phyloP scores from a whole-genome alignment of 2,888 invertebrate genomes.

The Drosophila falleni region DNA sequence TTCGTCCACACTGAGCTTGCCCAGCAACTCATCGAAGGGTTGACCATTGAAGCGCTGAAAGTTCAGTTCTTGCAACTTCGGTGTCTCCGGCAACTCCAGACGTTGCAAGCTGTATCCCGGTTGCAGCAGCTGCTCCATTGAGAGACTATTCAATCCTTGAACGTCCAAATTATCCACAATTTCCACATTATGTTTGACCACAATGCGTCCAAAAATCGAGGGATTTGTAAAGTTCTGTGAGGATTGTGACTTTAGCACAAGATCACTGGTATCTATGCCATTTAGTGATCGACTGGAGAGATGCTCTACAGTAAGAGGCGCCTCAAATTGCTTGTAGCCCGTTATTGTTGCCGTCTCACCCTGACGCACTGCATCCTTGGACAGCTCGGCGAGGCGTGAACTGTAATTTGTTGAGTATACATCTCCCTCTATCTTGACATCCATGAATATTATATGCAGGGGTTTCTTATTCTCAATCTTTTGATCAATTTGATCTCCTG shows the following conservation, averaged over 20 bases:
- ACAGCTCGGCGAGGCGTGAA: constrained; percentile 67
- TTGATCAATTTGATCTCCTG: not conserved
- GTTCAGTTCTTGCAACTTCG: constrained; percentile 60
- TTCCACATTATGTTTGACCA: constrained; percentile 47
- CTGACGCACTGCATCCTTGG: constrained; percentile 66
- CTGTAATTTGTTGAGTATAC: constrained; percentile 59
- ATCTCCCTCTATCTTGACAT: constrained; percentile 66
- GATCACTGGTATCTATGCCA: constrained; percentile 53
- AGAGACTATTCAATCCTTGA: constrained; percentile 61
- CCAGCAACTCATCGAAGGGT: constrained; percentile 71
- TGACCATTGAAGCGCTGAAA: constrained; percentile 79
- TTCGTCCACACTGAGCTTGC: constrained; percentile 38
- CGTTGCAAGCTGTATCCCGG: constrained; percentile 66
- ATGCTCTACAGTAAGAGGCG: constrained; percentile 52
- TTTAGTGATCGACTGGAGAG: constrained; percentile 60
- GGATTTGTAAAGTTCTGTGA: constrained; percentile 46
- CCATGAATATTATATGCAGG: constrained; percentile 73
- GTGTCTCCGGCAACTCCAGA: constrained; percentile 57
- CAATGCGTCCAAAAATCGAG: constrained; percentile 70
- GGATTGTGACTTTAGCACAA: constrained; percentile 61
- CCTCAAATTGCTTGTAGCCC: constrained; percentile 72
- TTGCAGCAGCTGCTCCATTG: constrained; percentile 57
- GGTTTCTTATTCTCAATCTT: not conserved
- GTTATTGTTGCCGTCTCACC: constrained; percentile 70
- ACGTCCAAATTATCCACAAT: constrained; percentile 52